phyloP scores from a whole-genome alignment of 2,888 invertebrate species.

The Lissonota sp. region DNA sequence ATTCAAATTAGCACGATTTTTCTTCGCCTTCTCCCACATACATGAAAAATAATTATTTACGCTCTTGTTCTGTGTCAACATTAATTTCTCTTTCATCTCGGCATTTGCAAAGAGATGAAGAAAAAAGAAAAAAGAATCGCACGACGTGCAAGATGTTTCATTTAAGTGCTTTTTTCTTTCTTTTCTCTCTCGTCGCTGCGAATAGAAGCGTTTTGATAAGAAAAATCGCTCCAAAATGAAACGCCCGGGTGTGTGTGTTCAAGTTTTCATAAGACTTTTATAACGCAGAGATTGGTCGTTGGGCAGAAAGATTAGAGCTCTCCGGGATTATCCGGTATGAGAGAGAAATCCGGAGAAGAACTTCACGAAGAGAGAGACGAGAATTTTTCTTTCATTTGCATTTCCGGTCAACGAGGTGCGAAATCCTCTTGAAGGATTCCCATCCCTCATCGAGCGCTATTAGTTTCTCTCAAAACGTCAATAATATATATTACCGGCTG shows the following conservation, averaged over 20 bases:
- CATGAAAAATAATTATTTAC: no score
- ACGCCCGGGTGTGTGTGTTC: constrained; percentile 17
- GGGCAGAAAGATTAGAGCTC: constrained; percentile 51
- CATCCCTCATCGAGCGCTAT: neutral
- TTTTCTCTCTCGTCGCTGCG: neutral
- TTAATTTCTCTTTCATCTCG: no score
- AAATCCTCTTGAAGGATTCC: constrained; percentile 63
- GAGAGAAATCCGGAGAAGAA: constrained; percentile 27
- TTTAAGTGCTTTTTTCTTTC: no score
- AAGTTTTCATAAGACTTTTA: constrained; percentile 58
- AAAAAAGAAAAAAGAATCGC: no score
- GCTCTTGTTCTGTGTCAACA: no score
- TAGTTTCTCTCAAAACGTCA: neutral
- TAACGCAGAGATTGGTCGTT: constrained; percentile 41
- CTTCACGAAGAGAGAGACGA: constrained; percentile 2
- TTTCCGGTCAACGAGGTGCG: constrained; percentile 55
- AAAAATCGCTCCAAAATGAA: constrained; percentile 8
- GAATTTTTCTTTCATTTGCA: constrained; percentile 22
- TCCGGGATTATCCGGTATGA: constrained; percentile 48
- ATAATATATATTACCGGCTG: neutral
- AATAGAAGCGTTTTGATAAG: neutral
- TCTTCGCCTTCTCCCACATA: no score
- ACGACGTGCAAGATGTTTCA: no score
- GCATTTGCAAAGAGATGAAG: no score
- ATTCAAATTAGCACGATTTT: no score